A percentile compares a stretch with the other conserved stretches of the same genome.
These are phyloP conservation scores for Ia io DNA, from an alignment of 2,113 vertebrate species.

Conservation along the genomic window DNA sequence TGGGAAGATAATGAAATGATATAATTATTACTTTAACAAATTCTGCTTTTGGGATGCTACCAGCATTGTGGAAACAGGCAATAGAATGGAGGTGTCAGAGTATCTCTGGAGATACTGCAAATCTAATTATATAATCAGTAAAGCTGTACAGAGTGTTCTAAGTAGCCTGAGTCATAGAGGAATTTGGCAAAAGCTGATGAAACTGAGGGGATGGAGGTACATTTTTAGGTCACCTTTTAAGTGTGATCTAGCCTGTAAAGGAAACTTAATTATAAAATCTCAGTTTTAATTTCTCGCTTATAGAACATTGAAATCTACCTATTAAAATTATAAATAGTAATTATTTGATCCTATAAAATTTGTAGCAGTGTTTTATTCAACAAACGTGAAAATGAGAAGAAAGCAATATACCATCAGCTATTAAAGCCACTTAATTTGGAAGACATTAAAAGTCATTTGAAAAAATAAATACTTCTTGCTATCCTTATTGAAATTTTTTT, in stretches of 20 bases:
- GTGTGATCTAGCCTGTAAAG: conserved; percentile 46
- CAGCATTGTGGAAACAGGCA: conserved; percentile 36
- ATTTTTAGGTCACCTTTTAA: conserved; percentile 75
- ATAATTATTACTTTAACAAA: conserved; percentile 7
- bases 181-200: conserved; percentile 73
- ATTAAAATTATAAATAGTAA: conserved; percentile 22
- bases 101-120: conserved; percentile 54
- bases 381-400: conserved; percentile 32
- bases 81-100: conserved; percentile 37
- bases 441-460: conserved; percentile 37
- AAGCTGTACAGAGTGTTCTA: conserved; percentile 60
- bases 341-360: background rate
- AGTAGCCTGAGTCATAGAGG: conserved; percentile 69
- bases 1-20: background rate
- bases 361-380: conserved; percentile 22
- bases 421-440: conserved; percentile 40
- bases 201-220: conserved; percentile 47
- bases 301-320: background rate
- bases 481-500: background rate
- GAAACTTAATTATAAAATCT: conserved; percentile 42
- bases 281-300: conserved; percentile 18
- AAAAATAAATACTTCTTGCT: conserved; percentile 51
- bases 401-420: background rate
- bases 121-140: conserved; percentile 68
- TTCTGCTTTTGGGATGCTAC: conserved; percentile 53